Base-by-base conservation (phyloP, 2,113 vertebrate species). In the Erpornis zantholeuca region DNA sequence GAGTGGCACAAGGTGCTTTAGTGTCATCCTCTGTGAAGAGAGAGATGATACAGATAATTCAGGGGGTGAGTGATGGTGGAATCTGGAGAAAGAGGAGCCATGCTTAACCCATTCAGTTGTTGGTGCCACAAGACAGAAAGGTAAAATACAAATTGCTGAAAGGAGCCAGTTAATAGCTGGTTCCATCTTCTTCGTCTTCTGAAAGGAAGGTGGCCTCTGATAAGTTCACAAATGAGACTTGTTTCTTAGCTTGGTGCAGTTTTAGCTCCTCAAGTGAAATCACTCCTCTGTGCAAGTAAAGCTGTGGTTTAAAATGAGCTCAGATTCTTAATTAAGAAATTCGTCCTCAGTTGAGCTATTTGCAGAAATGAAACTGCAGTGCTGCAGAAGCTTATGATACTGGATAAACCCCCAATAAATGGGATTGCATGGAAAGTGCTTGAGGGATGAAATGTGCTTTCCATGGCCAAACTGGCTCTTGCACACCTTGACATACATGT, bases 271-370 rank as follows among this genome's bases (percentile, higher is more conserved):
- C 56, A n/a, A 86, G 28, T 83, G 44, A 88, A 95, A 90, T 50
- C 50, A 8, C 40, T 82, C 31, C 83, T 92, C 60, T 81, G 50
- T 84, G 88, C 54, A 73, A 70, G 50, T 45, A 69, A 50, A 68
- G 10, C 65, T 52, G 44, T 24, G 52, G 33, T 71, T 94, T 84
- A 21, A 83, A 94, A 92, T 86, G 92, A 94, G 89, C 84, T 94
- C 86, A 66, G 79, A 56, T 90, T 79, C 88, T 96, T 91, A 94
- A 90, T 95, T 87, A 95, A 96, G 85, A 71, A 81, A 50, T 72
- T 52, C 63, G 86, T 44, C 71, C 27, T 86, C 72, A 33, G 2
- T 22, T 15, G 73, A 89, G 92, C 80, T 85, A 22, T 90, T 93
- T 84, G 71, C 71, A 63, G 91, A 38, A 86, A 31, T 45, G 36